phyloP scores from a whole-genome alignment of 2,113 vertebrate genomes.

The Craseonycteris thonglongyai region DNA sequence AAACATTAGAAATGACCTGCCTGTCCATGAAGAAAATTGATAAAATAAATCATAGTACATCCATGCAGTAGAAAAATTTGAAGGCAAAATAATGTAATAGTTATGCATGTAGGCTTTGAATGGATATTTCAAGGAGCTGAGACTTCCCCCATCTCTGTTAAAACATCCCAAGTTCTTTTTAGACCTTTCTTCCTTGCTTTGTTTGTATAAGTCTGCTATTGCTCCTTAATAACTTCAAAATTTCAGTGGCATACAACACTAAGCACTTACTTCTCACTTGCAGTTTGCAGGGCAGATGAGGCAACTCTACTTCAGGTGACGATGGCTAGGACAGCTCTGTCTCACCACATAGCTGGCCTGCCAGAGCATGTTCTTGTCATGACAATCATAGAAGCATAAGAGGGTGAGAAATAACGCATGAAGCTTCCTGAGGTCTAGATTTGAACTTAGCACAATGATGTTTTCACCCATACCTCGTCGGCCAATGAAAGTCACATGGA shows the following conservation, averaged over 20 bases:
- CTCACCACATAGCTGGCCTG: neutral
- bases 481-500: neutral
- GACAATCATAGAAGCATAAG: neutral
- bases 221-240: neutral
- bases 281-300: neutral
- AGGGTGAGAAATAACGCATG: neutral
- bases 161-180: neutral
- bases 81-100: neutral
- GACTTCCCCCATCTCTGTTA: neutral
- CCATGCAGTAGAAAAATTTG: neutral
- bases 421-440: neutral
- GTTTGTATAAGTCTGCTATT: neutral
- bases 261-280: neutral
- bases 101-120: neutral
- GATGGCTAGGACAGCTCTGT: neutral
- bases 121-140: neutral
- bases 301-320: neutral
- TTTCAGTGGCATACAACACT: neutral
- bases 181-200: neutral
- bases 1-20: neutral
- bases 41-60: neutral
- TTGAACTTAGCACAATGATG: neutral
- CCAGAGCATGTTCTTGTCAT: neutral
- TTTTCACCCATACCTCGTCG: neutral
- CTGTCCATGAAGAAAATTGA: neutral